These are phyloP conservation scores for Tetragonula carbonaria DNA, from an alignment of 2,888 invertebrate species.

Conservation along the genomic window DNA sequence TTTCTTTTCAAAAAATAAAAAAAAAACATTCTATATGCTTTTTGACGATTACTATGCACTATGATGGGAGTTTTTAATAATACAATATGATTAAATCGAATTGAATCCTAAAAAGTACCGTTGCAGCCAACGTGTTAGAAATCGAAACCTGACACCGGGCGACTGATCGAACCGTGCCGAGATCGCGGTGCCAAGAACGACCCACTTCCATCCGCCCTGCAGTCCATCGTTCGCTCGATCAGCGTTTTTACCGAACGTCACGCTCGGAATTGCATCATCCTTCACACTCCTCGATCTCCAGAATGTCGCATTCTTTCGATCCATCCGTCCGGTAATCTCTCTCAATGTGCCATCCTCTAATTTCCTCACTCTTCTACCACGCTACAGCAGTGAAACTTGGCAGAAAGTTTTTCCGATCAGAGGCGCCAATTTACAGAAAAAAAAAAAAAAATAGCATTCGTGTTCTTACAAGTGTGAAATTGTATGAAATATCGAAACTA, in stretches of 20 bases:
- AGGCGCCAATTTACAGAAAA: no score
- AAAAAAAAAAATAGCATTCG: no score
- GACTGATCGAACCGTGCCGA: not conserved
- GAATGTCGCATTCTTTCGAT: slow-evolving; percentile 4
- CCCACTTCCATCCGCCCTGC: slow-evolving; percentile 12
- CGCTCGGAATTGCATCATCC: slow-evolving; percentile 23
- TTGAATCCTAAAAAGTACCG: no score
- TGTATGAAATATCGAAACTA: no score
- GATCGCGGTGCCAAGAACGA: slow-evolving; percentile 22
- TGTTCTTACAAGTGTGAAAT: no score
- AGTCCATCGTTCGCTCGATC: slow-evolving; percentile 13
- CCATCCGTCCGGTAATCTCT: not conserved
- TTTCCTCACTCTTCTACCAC: not conserved
- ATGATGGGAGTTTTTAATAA: no score
- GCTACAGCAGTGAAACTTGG: not conserved
- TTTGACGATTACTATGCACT: no score
- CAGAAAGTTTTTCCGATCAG: no score
- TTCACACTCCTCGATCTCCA: not conserved
- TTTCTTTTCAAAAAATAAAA: no score
- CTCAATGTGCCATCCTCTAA: not conserved
- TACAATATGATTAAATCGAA: no score
- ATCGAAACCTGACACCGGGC: not conserved
- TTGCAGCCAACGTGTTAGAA: not conserved
- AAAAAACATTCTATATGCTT: no score
- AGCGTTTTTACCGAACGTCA: slow-evolving; percentile 24